phyloP scores from a whole-genome alignment of 2,113 vertebrate genomes.

The Alligator mississippiensis region DNA sequence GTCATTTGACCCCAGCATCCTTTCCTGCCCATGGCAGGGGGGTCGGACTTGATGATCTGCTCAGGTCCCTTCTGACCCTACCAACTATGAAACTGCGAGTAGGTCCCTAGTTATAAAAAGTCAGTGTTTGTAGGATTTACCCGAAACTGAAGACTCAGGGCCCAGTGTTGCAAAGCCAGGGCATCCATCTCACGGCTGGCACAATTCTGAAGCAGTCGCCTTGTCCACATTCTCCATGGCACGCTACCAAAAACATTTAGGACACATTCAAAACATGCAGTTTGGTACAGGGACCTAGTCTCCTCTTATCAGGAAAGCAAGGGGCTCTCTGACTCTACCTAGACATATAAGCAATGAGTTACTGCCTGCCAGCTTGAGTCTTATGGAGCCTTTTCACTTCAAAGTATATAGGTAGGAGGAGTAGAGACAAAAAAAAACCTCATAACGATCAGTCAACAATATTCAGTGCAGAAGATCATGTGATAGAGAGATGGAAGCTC shows the following conservation, averaged over 20 bases:
- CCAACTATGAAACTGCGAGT: too few species aligned
- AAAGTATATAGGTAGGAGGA: background rate
- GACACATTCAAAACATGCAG: background rate
- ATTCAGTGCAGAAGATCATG: background rate
- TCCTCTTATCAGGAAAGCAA: background rate
- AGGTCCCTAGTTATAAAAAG: background rate
- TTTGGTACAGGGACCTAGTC: background rate
- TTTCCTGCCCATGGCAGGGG: too few species aligned
- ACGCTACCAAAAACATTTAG: constrained; percentile 73
- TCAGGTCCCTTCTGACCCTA: too few species aligned
- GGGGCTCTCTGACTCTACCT: background rate
- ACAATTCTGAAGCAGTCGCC: constrained; percentile 47
- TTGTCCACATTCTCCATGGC: constrained; percentile 84
- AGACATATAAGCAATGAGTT: background rate
- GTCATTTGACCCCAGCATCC: too few species aligned
- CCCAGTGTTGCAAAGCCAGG: constrained; percentile 78
- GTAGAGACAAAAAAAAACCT: background rate
- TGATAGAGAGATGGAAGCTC: background rate
- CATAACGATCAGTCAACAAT: background rate
- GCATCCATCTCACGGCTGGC: constrained; percentile 58
- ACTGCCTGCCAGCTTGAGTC: background rate
- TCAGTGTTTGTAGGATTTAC: constrained; percentile 73
- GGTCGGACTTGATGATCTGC: too few species aligned
- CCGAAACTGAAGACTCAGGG: constrained; percentile 76
- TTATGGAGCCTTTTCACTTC: background rate